Evolutionary conservation across 1,140 invertebrate genomes (phyloP).

Genomic region (Atta cephalotes): DNA sequence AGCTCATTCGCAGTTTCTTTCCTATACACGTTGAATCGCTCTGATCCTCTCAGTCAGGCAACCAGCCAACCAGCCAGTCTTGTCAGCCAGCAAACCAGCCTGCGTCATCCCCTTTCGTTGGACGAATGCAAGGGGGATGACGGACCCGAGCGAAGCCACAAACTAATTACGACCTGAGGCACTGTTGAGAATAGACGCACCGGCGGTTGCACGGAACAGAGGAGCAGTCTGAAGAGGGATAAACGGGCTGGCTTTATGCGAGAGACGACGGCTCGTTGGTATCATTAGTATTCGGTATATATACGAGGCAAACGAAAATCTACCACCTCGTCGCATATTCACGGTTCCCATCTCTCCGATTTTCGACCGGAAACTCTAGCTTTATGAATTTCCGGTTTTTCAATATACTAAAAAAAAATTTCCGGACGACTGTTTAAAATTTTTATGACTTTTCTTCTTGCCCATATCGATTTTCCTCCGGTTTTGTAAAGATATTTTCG

Average conservation of each 20-base stretch:
- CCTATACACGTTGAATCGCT: constrained; percentile 1
- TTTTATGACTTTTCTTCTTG: too few species aligned
- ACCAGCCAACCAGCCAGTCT: constrained; percentile 73
- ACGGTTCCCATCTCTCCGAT: too few species aligned
- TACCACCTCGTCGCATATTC: neutral
- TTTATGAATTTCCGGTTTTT: too few species aligned
- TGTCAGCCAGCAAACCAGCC: constrained; percentile 70
- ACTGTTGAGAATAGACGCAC: constrained; percentile 80
- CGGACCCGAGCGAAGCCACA: constrained; percentile 81
- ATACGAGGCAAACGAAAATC: neutral
- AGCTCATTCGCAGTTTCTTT: constrained; percentile 53
- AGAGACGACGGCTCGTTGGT: constrained; percentile 6
- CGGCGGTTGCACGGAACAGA: constrained; percentile 68
- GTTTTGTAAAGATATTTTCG: too few species aligned
- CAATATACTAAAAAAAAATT: too few species aligned
- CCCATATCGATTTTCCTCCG: too few species aligned
- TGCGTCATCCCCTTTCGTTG: constrained; percentile 66
- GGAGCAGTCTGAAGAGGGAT: constrained; percentile 44
- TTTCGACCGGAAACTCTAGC: too few species aligned
- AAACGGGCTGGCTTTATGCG: constrained; percentile 13
- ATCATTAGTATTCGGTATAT: neutral
- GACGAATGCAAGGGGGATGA: constrained; percentile 75
- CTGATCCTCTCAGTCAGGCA: constrained; percentile 38
- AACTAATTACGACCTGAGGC: constrained; percentile 85
- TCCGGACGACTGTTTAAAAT: too few species aligned